A percentile compares a stretch with the other conserved stretches of the same genome.
phyloP scores from a whole-genome alignment of 2,113 vertebrate species.

The Ivindomyrus marchei region DNA sequence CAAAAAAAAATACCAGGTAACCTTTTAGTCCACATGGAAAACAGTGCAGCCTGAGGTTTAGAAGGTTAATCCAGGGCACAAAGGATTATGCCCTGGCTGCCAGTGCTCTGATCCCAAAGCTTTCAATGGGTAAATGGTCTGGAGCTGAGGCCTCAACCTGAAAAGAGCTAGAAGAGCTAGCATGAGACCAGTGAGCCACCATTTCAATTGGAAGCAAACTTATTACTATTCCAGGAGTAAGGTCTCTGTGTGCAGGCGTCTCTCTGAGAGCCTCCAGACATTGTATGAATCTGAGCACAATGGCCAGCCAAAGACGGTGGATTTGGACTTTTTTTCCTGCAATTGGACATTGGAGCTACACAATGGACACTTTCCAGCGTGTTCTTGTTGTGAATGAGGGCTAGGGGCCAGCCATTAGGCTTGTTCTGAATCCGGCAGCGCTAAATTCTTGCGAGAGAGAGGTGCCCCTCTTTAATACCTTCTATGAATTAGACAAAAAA shows the following conservation, averaged over 20 bases:
- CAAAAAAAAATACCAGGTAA: background rate
- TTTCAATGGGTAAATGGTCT: background rate
- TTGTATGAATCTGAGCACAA: background rate
- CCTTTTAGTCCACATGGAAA: background rate
- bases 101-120: background rate
- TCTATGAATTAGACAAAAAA: background rate
- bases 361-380: background rate
- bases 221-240: background rate
- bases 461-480: background rate
- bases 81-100: background rate
- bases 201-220: background rate
- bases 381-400: background rate
- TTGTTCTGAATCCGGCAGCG: background rate
- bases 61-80: constrained; percentile 20
- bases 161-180: background rate
- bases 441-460: background rate
- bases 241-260: background rate
- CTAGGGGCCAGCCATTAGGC: background rate
- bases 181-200: background rate
- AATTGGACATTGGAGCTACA: background rate
- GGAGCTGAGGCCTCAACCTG: background rate
- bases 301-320: background rate
- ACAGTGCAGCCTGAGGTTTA: constrained; percentile 10
- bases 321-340: background rate
- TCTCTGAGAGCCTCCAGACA: background rate